Percentiles rank a stretch among this genome's conserved stretches.
phyloP scores from a whole-genome alignment of 2,113 vertebrate species.

The Lamprotornis superbus region DNA sequence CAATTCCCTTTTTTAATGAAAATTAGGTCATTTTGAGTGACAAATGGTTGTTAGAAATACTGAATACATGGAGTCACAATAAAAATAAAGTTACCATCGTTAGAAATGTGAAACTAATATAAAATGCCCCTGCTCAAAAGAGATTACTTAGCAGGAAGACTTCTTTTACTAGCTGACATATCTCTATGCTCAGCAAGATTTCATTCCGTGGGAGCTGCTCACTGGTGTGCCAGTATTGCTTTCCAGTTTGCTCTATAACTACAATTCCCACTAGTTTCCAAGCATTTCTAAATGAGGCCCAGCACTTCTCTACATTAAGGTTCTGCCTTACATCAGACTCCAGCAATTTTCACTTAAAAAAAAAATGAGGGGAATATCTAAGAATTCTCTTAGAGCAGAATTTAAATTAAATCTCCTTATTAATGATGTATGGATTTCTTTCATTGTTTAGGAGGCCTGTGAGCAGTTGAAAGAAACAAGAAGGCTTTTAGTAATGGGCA shows the following conservation, averaged over 20 bases:
- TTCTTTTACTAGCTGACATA: neutral
- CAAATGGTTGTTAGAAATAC: neutral
- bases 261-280: neutral
- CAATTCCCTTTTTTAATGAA: neutral
- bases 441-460: constrained; percentile 53
- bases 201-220: neutral
- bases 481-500: constrained; percentile 58
- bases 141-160: neutral
- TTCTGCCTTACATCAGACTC: constrained; percentile 33
- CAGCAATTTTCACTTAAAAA: neutral
- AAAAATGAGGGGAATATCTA: neutral
- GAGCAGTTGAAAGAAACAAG: constrained; percentile 64
- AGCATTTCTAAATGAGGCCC: neutral
- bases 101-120: neutral
- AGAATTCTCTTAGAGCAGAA: constrained; percentile 42
- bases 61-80: neutral
- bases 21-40: neutral
- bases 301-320: neutral
- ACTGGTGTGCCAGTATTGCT: neutral
- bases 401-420: constrained; percentile 62
- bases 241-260: neutral
- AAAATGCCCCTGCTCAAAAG: neutral
- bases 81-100: neutral
- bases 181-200: neutral
- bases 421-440: constrained; percentile 65